Evolutionary conservation across 2,888 invertebrate species (phyloP), one percentile per base, ranked within the genome.

Genomic region (Diarsia rubi): DNA sequence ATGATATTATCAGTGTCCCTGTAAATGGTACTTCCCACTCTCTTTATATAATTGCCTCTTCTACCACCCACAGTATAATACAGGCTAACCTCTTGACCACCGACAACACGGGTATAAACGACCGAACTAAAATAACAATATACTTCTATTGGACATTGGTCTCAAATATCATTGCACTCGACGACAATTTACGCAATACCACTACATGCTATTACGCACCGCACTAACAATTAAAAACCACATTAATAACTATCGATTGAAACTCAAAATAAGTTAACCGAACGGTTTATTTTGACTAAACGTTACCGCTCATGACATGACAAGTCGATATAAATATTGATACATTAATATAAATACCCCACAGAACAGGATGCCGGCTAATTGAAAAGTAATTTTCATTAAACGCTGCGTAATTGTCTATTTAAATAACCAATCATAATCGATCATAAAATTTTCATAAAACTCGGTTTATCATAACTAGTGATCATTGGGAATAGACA

Each of bases 371-470:
- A 90, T 88, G 84, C 70, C 2, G 70, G 62, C 76, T 87, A 86
- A 90, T 88, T 87, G 78, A 88, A 86, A 85, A 88, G 73, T 85
- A 84, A 90, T 89, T 88, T 87, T 81, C 87, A 85, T 86, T 89
- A 86, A 90, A 84, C 82, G 83, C 75, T 84, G 73, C 69, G 63
- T 85, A 82, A 84, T 82, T 83, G 79, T 83, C 68, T 84, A 83
- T 88, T 90, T 84, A 83, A 87, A 88, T 88, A 86, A 84, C 86
- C 87, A 88, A 88, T 89, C 83, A 88, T 84, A 87, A 90, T 87
- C 85, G 85, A 86, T 89, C 88, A 88, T 90, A 87, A 81, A 85
- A 86, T 89, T 89, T 89, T 88, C 90, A 88, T 90, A 88, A 90
- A 82, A 84, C 75, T 75, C 62, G 12, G 45, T 88, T 88, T 78